Conservation (phyloP, 2,113 vertebrate species). For the Arvicanthis niloticus region DNA sequence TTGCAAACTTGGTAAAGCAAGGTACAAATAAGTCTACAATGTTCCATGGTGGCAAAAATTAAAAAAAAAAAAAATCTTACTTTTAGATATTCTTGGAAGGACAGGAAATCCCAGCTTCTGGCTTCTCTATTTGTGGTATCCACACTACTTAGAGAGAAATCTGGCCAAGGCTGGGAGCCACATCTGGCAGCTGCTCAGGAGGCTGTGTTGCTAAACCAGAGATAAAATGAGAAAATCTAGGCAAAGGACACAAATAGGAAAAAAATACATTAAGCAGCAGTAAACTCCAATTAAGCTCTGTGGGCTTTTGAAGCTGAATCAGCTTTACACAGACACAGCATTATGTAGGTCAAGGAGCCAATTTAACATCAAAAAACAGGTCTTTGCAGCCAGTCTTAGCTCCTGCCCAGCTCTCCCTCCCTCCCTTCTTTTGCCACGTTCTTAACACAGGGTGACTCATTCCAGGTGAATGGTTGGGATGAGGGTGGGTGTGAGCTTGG, state of each 20-base stretch:
- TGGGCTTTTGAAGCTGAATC: background rate
- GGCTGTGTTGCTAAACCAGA: background rate
- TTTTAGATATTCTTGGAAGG: constrained; percentile 42
- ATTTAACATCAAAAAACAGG: background rate
- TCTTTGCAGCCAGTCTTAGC: background rate
- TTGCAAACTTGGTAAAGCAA: background rate
- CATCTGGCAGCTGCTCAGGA: constrained; percentile 54
- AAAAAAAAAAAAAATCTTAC: background rate
- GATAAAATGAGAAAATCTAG: constrained; percentile 29
- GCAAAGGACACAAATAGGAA: background rate
- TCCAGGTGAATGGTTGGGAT: background rate
- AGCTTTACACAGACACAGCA: background rate
- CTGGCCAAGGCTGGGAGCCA: background rate
- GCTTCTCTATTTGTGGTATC: background rate
- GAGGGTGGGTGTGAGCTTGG: background rate
- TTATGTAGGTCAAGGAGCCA: background rate
- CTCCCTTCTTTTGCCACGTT: background rate
- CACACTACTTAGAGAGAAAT: background rate
- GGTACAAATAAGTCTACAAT: background rate
- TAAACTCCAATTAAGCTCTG: background rate
- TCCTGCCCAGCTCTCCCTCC: background rate
- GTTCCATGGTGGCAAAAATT: background rate
- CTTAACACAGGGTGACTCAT: background rate
- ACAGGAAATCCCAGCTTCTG: constrained; percentile 9
- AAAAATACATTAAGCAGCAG: background rate